These are phyloP conservation scores for Flexamia atlantica DNA, from an alignment of 2,888 invertebrate species.

Conservation along the genomic window DNA sequence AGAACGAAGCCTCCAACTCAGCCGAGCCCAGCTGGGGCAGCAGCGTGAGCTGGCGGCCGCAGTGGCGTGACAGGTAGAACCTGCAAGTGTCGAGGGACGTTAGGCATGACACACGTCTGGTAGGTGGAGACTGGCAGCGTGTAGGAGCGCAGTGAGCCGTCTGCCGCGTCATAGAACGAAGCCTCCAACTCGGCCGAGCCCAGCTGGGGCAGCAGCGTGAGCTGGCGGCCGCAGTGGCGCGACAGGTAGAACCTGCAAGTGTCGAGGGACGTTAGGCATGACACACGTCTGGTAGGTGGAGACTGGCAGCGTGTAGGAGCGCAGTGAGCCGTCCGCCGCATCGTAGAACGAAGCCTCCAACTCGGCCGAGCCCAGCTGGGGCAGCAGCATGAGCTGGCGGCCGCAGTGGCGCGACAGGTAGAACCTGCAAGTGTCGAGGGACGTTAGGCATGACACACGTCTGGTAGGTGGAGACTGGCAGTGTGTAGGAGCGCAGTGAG, in stretches of 20 bases:
- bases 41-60: constrained; percentile 96
- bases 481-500: constrained; percentile 85
- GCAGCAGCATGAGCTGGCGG: constrained; percentile 96
- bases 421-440: too few relatives aligned
- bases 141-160: constrained; percentile 85
- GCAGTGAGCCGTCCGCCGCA: constrained; percentile 80
- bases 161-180: constrained; percentile 86
- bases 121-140: constrained; percentile 96
- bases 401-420: constrained; percentile 99
- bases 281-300: constrained; percentile 97
- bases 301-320: constrained; percentile 97
- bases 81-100: too few relatives aligned
- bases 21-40: constrained; percentile 99
- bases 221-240: constrained; percentile 98
- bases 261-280: too few relatives aligned
- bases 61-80: constrained; percentile 98
- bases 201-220: constrained; percentile 97
- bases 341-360: constrained; percentile 84
- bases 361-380: constrained; percentile 98
- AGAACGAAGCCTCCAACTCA: constrained; percentile 85
- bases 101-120: constrained; percentile 98
- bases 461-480: constrained; percentile 95
- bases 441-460: constrained; percentile 99
- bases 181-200: constrained; percentile 96
- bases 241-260: constrained; percentile 96